Conservation (phyloP, 1,140 invertebrate genomes). For the Aphelinus certus region DNA sequence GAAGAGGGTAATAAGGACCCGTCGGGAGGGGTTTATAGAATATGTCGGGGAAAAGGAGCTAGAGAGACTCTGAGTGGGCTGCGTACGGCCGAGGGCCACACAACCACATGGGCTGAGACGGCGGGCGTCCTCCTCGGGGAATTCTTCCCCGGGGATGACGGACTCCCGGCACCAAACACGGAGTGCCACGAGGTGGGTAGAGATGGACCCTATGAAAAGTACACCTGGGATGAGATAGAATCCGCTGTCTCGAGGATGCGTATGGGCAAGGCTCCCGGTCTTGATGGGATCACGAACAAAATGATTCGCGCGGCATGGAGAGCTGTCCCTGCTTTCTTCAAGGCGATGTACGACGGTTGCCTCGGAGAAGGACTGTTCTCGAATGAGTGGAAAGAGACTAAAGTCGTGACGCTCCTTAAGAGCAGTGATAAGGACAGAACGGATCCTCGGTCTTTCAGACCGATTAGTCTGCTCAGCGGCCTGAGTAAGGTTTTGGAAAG, state of each 20-base stretch:
- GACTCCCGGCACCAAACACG: background rate
- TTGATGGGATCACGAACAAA: constrained; percentile 21
- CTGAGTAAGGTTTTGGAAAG: constrained; percentile 49
- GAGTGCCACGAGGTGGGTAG: background rate
- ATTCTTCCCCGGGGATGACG: constrained; percentile 11
- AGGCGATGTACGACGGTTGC: constrained; percentile 29
- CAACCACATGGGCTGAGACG: background rate
- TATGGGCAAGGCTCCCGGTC: background rate
- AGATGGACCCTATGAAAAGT: background rate
- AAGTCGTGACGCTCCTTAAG: constrained; percentile 49
- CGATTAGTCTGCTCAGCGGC: constrained; percentile 47
- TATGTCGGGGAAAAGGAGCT: background rate
- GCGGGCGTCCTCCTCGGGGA: background rate
- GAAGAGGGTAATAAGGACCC: background rate
- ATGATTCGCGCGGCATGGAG: constrained; percentile 7
- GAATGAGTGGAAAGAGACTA: constrained; percentile 48
- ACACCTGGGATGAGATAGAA: constrained; percentile 5
- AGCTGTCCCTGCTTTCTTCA: background rate
- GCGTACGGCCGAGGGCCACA: background rate
- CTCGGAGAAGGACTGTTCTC: constrained; percentile 43
- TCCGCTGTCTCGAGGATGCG: background rate
- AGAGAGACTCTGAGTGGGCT: background rate
- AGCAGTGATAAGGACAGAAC: constrained; percentile 26
- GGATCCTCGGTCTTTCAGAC: constrained; percentile 47
- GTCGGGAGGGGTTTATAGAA: background rate